Evolutionary conservation across 2,797 vertebrate genomes (phyloP).

Genomic region (Sebastes oblongus): DNA sequence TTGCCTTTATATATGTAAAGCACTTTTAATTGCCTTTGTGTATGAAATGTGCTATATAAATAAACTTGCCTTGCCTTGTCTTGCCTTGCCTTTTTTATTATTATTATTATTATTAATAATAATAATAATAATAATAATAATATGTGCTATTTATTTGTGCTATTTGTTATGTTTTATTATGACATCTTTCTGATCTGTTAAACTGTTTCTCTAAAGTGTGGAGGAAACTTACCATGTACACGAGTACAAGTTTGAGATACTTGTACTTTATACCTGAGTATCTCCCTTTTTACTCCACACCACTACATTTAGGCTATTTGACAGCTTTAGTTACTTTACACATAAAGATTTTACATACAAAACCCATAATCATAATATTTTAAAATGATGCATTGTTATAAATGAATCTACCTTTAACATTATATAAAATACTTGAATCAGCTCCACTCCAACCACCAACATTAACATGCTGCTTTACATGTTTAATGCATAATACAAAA

Average conservation of each 20-base stretch:
- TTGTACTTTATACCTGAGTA: not conserved
- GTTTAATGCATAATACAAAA: too few relatives aligned
- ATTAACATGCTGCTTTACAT: not conserved
- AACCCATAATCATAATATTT: not conserved
- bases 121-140: too few relatives aligned
- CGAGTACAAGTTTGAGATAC: not conserved
- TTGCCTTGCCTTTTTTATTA: too few relatives aligned
- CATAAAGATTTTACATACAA: too few relatives aligned
- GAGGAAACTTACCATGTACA: not conserved
- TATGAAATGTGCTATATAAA: too few relatives aligned
- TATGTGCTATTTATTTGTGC: not conserved
- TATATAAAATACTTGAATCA: not conserved
- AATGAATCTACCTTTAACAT: not conserved
- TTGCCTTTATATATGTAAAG: too few relatives aligned
- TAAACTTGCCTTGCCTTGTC: too few relatives aligned
- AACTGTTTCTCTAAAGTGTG: not conserved
- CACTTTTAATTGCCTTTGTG: too few relatives aligned
- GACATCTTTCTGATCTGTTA: not conserved
- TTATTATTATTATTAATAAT: rapidly evolving
- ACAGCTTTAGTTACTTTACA: too few relatives aligned
- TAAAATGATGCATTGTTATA: not conserved
- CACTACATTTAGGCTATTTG: too few relatives aligned
- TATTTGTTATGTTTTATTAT: not conserved
- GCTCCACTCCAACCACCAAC: not conserved
- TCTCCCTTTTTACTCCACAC: too few relatives aligned